A percentile compares a stretch with the other conserved stretches of the same genome.
Conservation (phyloP, 2,888 invertebrate species). For the Eupithecia abbreviata region DNA sequence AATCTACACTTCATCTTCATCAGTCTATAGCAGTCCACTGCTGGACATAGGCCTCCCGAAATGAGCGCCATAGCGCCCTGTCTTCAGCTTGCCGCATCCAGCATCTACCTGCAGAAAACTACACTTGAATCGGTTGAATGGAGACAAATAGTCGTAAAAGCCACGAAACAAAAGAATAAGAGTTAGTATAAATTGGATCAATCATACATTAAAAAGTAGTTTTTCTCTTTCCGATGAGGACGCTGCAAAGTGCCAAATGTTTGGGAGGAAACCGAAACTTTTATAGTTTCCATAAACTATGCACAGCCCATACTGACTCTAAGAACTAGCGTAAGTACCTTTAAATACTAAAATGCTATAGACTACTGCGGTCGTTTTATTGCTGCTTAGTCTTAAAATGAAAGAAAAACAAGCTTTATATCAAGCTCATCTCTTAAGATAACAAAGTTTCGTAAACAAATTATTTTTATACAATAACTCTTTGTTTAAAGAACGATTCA, state of each 20-base stretch:
- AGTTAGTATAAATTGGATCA: too few species aligned
- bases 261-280: neutral
- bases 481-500: neutral
- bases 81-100: too few species aligned
- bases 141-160: neutral
- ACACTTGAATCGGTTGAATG: neutral
- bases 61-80: too few species aligned
- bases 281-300: neutral
- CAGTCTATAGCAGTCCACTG: too few species aligned
- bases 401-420: neutral
- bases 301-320: neutral
- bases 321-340: neutral
- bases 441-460: neutral
- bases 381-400: neutral
- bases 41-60: too few species aligned
- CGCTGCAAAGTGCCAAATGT: too few species aligned
- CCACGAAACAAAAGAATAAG: neutral
- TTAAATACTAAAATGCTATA: neutral
- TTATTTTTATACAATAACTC: neutral
- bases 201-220: neutral
- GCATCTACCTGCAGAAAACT: too few species aligned
- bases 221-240: too few species aligned
- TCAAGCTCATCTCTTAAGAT: neutral
- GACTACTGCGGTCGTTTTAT: neutral
- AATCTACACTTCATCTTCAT: too few species aligned